These are phyloP conservation scores for Cenopis cana DNA, from an alignment of 2,888 invertebrate species.

Conservation along the genomic window DNA sequence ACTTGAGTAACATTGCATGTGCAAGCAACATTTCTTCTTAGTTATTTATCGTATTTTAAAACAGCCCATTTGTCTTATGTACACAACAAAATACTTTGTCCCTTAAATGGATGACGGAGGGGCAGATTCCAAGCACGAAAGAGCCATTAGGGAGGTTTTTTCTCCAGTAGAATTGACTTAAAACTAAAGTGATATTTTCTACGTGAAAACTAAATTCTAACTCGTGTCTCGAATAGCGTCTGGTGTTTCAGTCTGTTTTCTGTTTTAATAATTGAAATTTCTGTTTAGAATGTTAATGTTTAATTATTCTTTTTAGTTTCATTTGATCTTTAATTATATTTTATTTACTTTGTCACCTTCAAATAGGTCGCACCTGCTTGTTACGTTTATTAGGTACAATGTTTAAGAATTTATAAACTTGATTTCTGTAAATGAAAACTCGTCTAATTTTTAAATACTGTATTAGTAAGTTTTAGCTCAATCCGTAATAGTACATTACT, in stretches of 20 bases:
- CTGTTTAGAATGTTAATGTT: constrained; percentile 10
- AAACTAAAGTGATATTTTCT: constrained; percentile 43
- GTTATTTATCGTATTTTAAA: constrained; percentile 17
- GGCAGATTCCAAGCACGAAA: constrained; percentile 40
- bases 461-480: background rate
- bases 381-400: background rate
- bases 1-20: background rate
- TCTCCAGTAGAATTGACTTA: constrained; percentile 34
- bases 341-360: background rate
- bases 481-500: background rate
- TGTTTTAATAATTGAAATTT: constrained; percentile 13
- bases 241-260: constrained; percentile 9
- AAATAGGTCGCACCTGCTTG: background rate
- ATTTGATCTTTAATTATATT: constrained; percentile 3
- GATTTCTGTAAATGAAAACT: background rate
- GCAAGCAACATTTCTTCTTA: background rate
- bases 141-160: constrained; percentile 42
- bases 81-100: constrained; percentile 31
- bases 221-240: constrained; percentile 36
- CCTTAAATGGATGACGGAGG: constrained; percentile 35
- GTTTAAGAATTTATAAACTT: background rate
- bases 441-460: background rate
- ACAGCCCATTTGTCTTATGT: constrained; percentile 22
- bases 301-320: constrained; percentile 6
- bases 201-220: constrained; percentile 39